phyloP scores from a whole-genome alignment of 2,797 vertebrate species.

The Etheostoma perlongum region DNA sequence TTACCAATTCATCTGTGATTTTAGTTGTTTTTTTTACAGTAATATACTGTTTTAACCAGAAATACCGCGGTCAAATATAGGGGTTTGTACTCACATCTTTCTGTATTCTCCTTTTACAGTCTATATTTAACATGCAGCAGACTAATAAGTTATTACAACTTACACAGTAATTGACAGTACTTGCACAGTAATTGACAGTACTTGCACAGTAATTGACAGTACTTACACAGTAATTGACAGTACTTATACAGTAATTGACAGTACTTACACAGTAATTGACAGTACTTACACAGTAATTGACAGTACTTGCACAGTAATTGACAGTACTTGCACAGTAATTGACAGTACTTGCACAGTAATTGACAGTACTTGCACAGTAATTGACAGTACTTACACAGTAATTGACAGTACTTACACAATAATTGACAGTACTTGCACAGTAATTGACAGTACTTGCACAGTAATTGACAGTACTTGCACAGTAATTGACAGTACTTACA shows the following conservation, averaged over 20 bases:
- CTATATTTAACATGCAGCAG: neutral
- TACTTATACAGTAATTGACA: slow-evolving; percentile 1
- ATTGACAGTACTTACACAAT: neutral
- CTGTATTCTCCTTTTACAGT: neutral
- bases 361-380: neutral
- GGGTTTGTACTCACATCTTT: neutral
- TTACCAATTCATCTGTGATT: too few species aligned
- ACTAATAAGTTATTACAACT: neutral
- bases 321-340: slow-evolving; percentile 1
- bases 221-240: neutral
- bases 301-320: neutral
- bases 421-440: too few species aligned
- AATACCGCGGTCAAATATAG: neutral
- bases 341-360: neutral
- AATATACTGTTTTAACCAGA: neutral
- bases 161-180: neutral
- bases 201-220: neutral
- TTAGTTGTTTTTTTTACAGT: too few species aligned
- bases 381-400: neutral
- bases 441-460: neutral
- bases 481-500: neutral
- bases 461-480: neutral
- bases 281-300: neutral
- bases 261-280: slow-evolving; percentile 7
- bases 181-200: slow-evolving; percentile 1